Percentiles rank a stretch among this genome's conserved stretches.
phyloP scores from a whole-genome alignment of 2,113 vertebrate species.

The Nansenia antarctica region DNA sequence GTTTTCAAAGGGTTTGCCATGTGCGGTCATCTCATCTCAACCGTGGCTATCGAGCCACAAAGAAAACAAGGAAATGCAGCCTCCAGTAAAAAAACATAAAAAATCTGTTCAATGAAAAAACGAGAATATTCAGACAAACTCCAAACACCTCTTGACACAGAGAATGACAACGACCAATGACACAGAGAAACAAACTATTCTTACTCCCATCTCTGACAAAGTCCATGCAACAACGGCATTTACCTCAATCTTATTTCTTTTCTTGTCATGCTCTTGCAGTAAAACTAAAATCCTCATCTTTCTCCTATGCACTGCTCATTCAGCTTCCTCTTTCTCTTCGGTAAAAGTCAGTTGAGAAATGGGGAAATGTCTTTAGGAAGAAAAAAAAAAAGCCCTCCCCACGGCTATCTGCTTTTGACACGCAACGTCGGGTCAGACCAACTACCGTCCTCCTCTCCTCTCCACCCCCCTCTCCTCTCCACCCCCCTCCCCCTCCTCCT shows the following conservation, averaged over 20 bases:
- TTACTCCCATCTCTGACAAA: not conserved
- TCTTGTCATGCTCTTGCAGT: constrained; percentile 76
- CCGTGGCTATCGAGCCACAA: too few relatives aligned
- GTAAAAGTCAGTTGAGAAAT: constrained; percentile 68
- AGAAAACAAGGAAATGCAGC: too few relatives aligned
- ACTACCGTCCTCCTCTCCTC: not conserved
- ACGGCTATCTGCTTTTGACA: not conserved
- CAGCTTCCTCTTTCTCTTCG: constrained; percentile 5
- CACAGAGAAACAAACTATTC: not conserved
- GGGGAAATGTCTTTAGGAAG: constrained; percentile 66
- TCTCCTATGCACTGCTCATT: constrained; percentile 6
- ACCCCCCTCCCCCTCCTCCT: not conserved
- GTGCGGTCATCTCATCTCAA: too few relatives aligned
- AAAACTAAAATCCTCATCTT: constrained; percentile 76
- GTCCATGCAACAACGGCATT: not conserved
- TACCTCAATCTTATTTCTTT: constrained; percentile 72
- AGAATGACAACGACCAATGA: too few relatives aligned
- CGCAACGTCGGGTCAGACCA: not conserved
- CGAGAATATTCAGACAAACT: too few relatives aligned
- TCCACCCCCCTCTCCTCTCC: not conserved
- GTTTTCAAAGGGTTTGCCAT: too few relatives aligned
- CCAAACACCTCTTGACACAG: too few relatives aligned
- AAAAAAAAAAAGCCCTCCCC: constrained; percentile 40
- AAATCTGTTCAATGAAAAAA: too few relatives aligned
- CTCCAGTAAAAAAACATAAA: too few relatives aligned